Conservation (phyloP, 53 echinoderm and acorn worm species). For the Paracentrotus lividus region DNA sequence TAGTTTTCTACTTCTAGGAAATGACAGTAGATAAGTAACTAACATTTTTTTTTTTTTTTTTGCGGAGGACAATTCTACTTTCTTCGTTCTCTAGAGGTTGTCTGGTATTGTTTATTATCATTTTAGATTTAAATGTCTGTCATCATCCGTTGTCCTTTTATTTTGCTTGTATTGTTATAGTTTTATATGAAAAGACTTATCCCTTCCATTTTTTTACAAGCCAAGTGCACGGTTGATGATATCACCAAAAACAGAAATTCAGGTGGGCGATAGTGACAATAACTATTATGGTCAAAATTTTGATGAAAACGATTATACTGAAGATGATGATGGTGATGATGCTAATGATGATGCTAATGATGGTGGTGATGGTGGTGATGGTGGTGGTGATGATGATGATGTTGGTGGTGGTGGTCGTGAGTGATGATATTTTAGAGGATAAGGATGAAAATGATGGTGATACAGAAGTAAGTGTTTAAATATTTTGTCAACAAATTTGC, state of each 20-base stretch:
- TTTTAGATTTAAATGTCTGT: not conserved
- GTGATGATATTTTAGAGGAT: too few relatives aligned
- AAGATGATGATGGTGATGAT: conserved; percentile 32
- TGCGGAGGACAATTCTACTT: not conserved
- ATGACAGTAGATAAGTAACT: not conserved
- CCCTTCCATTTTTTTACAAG: not conserved
- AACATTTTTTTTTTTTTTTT: not conserved
- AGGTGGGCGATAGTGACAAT: too few relatives aligned
- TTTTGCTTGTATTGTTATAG: too few relatives aligned
- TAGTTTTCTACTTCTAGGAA: too few relatives aligned
- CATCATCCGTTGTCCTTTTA: too few relatives aligned
- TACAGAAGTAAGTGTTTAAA: not conserved
- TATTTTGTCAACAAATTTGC: too few relatives aligned
- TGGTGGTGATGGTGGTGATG: not conserved
- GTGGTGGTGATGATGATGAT: not conserved
- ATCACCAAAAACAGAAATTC: not conserved
- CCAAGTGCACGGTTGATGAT: not conserved
- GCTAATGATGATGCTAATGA: conserved; percentile 2
- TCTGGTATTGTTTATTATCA: not conserved
- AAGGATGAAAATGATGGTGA: not conserved
- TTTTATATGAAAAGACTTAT: too few relatives aligned
- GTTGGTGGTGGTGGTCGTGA: not conserved
- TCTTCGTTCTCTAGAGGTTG: not conserved
- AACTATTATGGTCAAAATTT: not conserved
- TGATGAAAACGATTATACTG: conserved; percentile 2